Base-by-base conservation (phyloP, 2,888 invertebrate genomes). In the Drosophila tanythrix region DNA sequence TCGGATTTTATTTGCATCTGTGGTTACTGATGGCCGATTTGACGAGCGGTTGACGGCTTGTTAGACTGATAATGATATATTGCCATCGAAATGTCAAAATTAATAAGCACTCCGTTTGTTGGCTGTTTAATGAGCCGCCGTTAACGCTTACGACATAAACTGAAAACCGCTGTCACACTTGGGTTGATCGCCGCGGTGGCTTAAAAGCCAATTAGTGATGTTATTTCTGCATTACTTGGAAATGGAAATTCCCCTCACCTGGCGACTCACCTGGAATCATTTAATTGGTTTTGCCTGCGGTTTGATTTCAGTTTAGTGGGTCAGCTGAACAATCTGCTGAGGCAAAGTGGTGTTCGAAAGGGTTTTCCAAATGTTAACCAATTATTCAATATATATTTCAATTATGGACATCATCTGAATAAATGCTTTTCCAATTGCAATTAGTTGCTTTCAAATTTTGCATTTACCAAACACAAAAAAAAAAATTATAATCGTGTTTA, bases 71-170 rank as follows among this genome's bases (percentile, higher is more conserved):
- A 83, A 74, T 84, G 84, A 84, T 88, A 76, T 79, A 83, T 83
- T 70, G 68, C 81, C 69, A 83, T 60, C 67, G 71, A 88, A 88
- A 84, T 84, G 89, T 86, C 84, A 88, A 83, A 84, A 83, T 83
- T 83, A 88, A 83, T 83, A 79, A 83, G 70, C 79, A 46, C 31
- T 74, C 76, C 75, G 21, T 21, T 21, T 21, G 21, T 21, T 81
- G 83, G 66, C 59, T 60, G 74, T 73, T 81, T 86, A 88, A 84
- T 81, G 86, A 84, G 73, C 70, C 62, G 79, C 38, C 52, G 52
- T 58, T 58, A 64, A 50, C 62, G 75, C 70, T 85, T 78, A 67
- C 76, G 59, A 70, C 81, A 83, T 76, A 62, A 72, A 65, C 63
- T 62, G 56, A 58, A 63, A 74, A 56, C 73, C 68, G 58, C 59